These are phyloP conservation scores for Cynaeus angustus DNA, from an alignment of 2,888 invertebrate species.

Conservation along the genomic window DNA sequence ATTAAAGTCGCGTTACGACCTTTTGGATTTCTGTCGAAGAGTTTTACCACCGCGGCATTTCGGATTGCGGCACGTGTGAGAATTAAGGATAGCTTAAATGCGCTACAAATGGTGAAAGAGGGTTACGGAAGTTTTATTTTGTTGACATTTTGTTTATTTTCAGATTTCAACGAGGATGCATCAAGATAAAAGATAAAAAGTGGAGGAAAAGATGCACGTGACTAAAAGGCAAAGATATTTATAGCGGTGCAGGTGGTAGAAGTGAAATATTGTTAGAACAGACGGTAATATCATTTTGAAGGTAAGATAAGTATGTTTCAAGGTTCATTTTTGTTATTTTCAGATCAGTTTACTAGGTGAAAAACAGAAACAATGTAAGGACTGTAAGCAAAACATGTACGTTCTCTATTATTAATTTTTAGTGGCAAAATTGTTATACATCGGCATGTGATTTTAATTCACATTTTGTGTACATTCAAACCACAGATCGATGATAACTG, in stretches of 20 bases:
- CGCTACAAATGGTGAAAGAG: not conserved
- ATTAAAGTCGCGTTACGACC: conserved; percentile 18
- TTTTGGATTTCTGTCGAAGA: conserved; percentile 23
- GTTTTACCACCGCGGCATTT: conserved; percentile 8
- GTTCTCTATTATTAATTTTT: too few species aligned
- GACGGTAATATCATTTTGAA: too few species aligned
- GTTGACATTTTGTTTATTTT: conserved; percentile 23
- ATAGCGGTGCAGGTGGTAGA: conserved; percentile 5
- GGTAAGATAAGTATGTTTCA: too few species aligned
- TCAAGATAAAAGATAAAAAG: conserved; percentile 12
- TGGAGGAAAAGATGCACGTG: conserved; percentile 1
- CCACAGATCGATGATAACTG: too few species aligned
- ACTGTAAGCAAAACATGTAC: too few species aligned
- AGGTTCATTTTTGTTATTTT: too few species aligned
- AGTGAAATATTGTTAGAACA: not conserved
- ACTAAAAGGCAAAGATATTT: conserved; percentile 7
- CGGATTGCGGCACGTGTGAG: conserved; percentile 7
- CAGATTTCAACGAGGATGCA: conserved; percentile 8
- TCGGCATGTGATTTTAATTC: too few species aligned
- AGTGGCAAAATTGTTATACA: too few species aligned
- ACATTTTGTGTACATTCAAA: too few species aligned
- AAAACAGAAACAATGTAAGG: too few species aligned
- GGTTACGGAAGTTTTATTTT: not conserved
- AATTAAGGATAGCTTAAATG: not conserved
- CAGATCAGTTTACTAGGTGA: too few species aligned